Conservation (phyloP, 2,113 vertebrate genomes). For the Uria aalge region DNA sequence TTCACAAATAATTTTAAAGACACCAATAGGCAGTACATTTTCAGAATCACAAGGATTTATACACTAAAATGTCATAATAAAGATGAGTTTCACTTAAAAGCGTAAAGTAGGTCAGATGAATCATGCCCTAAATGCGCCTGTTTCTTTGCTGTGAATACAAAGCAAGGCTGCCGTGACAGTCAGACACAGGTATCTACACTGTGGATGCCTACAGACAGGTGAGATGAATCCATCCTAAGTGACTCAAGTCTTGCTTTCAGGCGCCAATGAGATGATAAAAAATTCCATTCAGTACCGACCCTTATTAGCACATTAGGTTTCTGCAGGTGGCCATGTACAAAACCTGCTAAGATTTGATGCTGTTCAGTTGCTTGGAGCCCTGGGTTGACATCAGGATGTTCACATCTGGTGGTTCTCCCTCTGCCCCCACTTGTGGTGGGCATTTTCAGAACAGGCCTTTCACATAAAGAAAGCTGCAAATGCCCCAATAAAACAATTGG, state of each 20-base stretch:
- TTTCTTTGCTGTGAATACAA: neutral
- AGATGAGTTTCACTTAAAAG: neutral
- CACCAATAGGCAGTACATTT: neutral
- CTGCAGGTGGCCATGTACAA: neutral
- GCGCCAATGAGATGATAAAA: neutral
- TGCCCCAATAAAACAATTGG: neutral
- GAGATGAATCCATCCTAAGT: neutral
- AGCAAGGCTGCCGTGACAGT: neutral
- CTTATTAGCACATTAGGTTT: neutral
- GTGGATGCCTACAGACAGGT: neutral
- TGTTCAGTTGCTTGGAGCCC: neutral
- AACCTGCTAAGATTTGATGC: neutral
- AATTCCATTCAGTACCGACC: neutral
- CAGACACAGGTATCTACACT: neutral
- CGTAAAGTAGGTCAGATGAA: conserved; percentile 26
- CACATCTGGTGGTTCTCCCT: neutral
- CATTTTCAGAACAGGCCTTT: neutral
- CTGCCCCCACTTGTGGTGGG: neutral
- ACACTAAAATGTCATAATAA: neutral
- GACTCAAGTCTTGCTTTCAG: neutral
- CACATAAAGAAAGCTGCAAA: neutral
- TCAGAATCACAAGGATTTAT: neutral
- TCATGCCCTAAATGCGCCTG: neutral
- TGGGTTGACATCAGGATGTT: neutral
- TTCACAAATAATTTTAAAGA: neutral